These are phyloP conservation scores for Diaprepes abbreviatus DNA, from an alignment of 2,888 invertebrate genomes.

Conservation along the genomic window DNA sequence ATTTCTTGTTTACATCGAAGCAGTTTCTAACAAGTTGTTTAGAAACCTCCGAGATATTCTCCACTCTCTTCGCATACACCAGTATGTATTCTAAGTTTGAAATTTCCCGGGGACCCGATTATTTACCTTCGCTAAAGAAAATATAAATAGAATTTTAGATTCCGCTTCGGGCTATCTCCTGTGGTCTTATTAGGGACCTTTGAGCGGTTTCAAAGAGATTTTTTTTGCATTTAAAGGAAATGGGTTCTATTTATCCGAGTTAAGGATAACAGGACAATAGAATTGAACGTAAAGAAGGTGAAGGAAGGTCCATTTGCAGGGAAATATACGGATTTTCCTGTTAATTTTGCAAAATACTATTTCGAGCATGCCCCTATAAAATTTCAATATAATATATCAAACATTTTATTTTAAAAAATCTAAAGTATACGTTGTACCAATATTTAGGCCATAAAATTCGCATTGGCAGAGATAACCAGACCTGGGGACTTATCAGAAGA, in stretches of 20 bases:
- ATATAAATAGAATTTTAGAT: conserved; percentile 7
- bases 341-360: too few relatives aligned
- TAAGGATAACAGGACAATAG: too few relatives aligned
- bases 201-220: not conserved
- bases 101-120: conserved; percentile 11
- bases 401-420: too few relatives aligned
- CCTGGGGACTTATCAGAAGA: too few relatives aligned
- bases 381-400: too few relatives aligned
- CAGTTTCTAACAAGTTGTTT: conserved; percentile 16
- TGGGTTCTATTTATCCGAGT: not conserved
- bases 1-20: conserved; percentile 21
- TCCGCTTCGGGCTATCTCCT: not conserved
- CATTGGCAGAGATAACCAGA: too few relatives aligned
- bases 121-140: conserved; percentile 11
- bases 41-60: conserved; percentile 5
- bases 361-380: too few relatives aligned
- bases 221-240: not conserved
- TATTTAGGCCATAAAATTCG: too few relatives aligned
- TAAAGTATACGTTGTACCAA: too few relatives aligned
- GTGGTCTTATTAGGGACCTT: not conserved
- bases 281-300: too few relatives aligned
- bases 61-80: not conserved
- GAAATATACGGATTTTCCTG: too few relatives aligned
- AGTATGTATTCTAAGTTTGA: not conserved
- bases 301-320: too few relatives aligned